Base-by-base conservation (phyloP, 2,888 invertebrate genomes). In the Ptychoptera contaminata region DNA sequence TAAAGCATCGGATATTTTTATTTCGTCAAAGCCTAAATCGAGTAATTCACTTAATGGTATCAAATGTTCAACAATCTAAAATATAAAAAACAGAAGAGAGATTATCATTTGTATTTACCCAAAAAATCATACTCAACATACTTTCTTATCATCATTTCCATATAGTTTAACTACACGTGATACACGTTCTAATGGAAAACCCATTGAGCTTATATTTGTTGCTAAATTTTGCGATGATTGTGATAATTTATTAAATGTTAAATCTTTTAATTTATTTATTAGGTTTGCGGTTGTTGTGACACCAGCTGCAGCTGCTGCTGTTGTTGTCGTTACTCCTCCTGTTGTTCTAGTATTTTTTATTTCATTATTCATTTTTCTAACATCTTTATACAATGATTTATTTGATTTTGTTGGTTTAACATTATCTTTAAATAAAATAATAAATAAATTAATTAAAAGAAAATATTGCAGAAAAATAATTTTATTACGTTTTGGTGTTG, bases 141-240 rank as follows among this genome's bases (percentile, higher is more conserved):
- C 86, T 76, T 84, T 86, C 65, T 87, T 90, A 65, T 90, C 84
- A 69, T 87, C 80, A 59, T 71, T 73, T 46, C 90, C 88, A 50
- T 86, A 69, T 42, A 79, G 69, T 53, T 77, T 74, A 52, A 82
- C 82, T n/a, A 85, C 82, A 54, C 86, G 74, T 6, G 83, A 79
- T 14, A 86, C 87, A 61, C 86, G 74, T 46, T 81, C 74, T 43
- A 83, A 60, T 0, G 86, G 81, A 59, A 93, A 93, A 1, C 93
- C 93, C 92, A 93, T 93, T 48, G 77, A 75, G 56, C 79, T 78
- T 47, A 92, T 77, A 51, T 77, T 78, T 56, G 74, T 72, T 43
- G 82, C 84, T 56, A 86, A 68, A 35, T 68, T 71, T 60, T 82
- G 80, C 45, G 74, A 67, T 43, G 73, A 69, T 10, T 65, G 59